phyloP scores from a whole-genome alignment of 2,113 vertebrate species.

The Hippoglossus stenolepis region DNA sequence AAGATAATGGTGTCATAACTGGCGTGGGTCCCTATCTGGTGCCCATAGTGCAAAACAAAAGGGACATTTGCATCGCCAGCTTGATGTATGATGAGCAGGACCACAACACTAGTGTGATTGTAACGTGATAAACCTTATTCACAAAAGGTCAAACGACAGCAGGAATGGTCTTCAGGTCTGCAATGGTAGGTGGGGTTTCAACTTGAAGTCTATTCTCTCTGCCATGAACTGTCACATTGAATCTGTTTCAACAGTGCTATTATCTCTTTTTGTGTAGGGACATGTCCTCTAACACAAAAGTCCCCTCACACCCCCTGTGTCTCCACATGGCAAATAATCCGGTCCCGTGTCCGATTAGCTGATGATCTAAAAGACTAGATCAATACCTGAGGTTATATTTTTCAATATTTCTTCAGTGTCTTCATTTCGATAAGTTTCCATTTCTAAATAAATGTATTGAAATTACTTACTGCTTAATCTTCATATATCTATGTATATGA shows the following conservation, averaged over 20 bases:
- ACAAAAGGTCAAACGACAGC: constrained; percentile 67
- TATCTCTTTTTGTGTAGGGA: constrained; percentile 30
- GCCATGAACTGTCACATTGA: constrained; percentile 64
- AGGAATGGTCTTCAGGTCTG: constrained; percentile 55
- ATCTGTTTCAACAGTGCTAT: constrained; percentile 33
- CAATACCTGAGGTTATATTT: constrained; percentile 3
- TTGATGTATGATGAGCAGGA: constrained; percentile 12
- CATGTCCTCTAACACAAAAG: constrained; percentile 28
- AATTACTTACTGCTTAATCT: too few relatives aligned
- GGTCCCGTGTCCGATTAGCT: constrained; percentile 14
- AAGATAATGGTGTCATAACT: background rate
- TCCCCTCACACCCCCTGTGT: constrained; percentile 11
- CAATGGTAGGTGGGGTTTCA: constrained; percentile 38
- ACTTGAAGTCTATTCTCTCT: constrained; percentile 62
- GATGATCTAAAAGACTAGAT: constrained; percentile 6
- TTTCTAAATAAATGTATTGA: background rate
- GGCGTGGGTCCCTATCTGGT: too few relatives aligned
- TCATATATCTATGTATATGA: too few relatives aligned
- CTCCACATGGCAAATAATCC: constrained; percentile 14
- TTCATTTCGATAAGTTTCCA: background rate
- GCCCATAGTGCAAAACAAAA: background rate
- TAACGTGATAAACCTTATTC: constrained; percentile 47
- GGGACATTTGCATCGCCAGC: background rate
- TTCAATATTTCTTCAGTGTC: constrained; percentile 23
- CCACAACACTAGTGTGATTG: constrained; percentile 18